Conservation (phyloP, 1,140 invertebrate species). For the Dolichoris vasculosae region DNA sequence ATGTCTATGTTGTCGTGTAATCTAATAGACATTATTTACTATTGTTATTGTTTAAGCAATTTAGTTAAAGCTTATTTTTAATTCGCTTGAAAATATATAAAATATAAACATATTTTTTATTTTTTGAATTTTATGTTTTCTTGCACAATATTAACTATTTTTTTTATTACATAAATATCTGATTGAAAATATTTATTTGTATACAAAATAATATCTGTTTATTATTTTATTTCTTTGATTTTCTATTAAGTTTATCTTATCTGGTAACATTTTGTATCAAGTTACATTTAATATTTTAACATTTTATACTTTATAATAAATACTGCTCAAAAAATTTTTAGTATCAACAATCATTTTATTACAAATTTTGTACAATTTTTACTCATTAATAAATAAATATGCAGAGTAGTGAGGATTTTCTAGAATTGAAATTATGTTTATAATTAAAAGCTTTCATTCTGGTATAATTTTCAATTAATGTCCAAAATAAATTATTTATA, state of each 20-base stretch:
- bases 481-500: not conserved
- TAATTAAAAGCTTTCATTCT: not conserved
- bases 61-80: not conserved
- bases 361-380: not conserved
- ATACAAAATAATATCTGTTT: not conserved
- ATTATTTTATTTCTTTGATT: not conserved
- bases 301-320: not conserved
- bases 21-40: too few species aligned
- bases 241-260: not conserved
- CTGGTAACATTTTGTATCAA: too few species aligned
- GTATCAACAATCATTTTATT: not conserved
- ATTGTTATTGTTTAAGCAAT: not conserved
- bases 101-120: not conserved
- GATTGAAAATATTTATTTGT: not conserved
- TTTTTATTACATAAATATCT: not conserved
- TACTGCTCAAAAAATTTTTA: not conserved
- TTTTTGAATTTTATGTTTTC: not conserved
- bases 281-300: not conserved
- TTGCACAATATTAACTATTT: too few species aligned
- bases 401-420: too few species aligned
- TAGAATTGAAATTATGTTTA: too few species aligned
- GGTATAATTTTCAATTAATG: not conserved
- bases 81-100: not conserved
- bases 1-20: too few species aligned
- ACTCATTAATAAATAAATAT: too few species aligned